These are phyloP conservation scores for mouse (Mus musculus) DNA, from an alignment of 2,113 vertebrate species.

Conservation along the genomic window GRCm39 chr17:88324501-88325000, in stretches of 20 bases:
- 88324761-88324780: not conserved
- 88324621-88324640: not conserved
- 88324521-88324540: not conserved
- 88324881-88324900: not conserved
- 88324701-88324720: not conserved
- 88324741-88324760: not conserved
- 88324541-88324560: not conserved
- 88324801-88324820: not conserved
- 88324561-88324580: not conserved
- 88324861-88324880: not conserved
- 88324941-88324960: slow-evolving; percentile 38
- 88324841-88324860: not conserved
- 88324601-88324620: not conserved
- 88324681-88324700: not conserved
- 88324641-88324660: not conserved
- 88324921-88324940: not conserved
- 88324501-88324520: not conserved
- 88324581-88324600: slow-evolving; percentile 18
- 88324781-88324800: slow-evolving; percentile 18
- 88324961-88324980: slow-evolving; percentile 6
- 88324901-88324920: slow-evolving; percentile 15
- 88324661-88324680: not conserved
- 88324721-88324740: not conserved
- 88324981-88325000: not conserved
- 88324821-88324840: slow-evolving; percentile 27